phyloP scores from a whole-genome alignment of 2,113 vertebrate genomes.

The Pollimyrus isidori region DNA sequence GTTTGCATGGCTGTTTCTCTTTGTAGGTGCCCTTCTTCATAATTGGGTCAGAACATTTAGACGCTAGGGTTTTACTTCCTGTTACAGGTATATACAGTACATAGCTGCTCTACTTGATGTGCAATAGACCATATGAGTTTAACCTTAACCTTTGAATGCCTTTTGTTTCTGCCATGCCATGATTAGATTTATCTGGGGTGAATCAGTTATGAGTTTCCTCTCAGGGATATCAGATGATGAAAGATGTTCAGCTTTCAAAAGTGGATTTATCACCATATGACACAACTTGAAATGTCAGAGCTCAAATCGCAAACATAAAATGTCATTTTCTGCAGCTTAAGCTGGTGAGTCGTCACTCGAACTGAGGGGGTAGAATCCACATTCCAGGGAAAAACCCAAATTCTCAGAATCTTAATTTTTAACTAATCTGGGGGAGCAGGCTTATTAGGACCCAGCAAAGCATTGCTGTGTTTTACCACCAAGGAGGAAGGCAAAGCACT shows the following conservation, averaged over 20 bases:
- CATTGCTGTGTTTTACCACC: conserved; percentile 65
- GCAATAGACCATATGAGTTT: background rate
- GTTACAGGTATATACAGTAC: background rate
- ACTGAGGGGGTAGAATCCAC: background rate
- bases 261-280: background rate
- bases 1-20: background rate
- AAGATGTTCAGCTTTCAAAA: background rate
- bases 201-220: background rate
- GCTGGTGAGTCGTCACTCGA: background rate
- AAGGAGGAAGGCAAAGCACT: conserved; percentile 13
- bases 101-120: background rate
- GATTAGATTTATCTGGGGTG: background rate
- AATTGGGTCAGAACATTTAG: background rate
- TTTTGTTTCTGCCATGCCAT: background rate
- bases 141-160: background rate
- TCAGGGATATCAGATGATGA: background rate
- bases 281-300: background rate
- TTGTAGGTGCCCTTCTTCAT: background rate
- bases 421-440: conserved; percentile 69
- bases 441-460: conserved; percentile 50
- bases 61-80: background rate
- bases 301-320: background rate
- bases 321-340: background rate
- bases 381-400: too few relatives aligned
- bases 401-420: conserved; percentile 45